Conservation (phyloP, 2,797 vertebrate genomes). For the Scarus forsteni region DNA sequence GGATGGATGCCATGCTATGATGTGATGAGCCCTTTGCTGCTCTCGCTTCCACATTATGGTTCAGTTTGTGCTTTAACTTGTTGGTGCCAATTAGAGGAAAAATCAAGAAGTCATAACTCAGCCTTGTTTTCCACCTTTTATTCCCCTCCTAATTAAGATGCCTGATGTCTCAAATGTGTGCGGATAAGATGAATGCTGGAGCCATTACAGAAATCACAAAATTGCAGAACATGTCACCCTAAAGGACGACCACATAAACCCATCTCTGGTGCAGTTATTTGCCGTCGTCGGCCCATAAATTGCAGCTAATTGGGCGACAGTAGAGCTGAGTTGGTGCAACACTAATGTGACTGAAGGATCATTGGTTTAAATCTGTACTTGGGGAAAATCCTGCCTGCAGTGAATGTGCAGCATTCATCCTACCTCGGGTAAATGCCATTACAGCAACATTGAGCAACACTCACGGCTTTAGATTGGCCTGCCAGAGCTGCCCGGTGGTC, state of each 20-base stretch:
- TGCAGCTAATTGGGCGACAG: slow-evolving; percentile 63
- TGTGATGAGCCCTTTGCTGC: slow-evolving; percentile 12
- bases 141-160: slow-evolving; percentile 29
- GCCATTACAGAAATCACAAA: slow-evolving; percentile 20
- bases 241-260: slow-evolving; percentile 18
- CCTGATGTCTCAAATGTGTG: slow-evolving; percentile 2
- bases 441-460: slow-evolving; percentile 15
- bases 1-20: not conserved
- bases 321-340: slow-evolving; percentile 49
- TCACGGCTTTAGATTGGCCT: slow-evolving; percentile 3
- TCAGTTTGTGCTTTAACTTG: slow-evolving; percentile 25
- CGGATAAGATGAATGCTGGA: not conserved
- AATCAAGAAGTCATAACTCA: slow-evolving; percentile 25
- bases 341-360: slow-evolving; percentile 59
- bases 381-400: slow-evolving; percentile 48
- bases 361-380: slow-evolving; percentile 55
- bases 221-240: slow-evolving; percentile 17
- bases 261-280: slow-evolving; percentile 40
- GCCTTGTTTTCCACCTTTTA: slow-evolving; percentile 1
- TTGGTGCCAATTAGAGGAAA: slow-evolving; percentile 39
- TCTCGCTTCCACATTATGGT: slow-evolving; percentile 14
- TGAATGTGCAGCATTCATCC: slow-evolving; percentile 46
- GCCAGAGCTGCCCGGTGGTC: slow-evolving; percentile 13
- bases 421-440: slow-evolving; percentile 41
- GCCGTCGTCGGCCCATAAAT: slow-evolving; percentile 56